Base-by-base conservation (phyloP, 2,797 vertebrate species). In the Pipistrellus nathusii region DNA sequence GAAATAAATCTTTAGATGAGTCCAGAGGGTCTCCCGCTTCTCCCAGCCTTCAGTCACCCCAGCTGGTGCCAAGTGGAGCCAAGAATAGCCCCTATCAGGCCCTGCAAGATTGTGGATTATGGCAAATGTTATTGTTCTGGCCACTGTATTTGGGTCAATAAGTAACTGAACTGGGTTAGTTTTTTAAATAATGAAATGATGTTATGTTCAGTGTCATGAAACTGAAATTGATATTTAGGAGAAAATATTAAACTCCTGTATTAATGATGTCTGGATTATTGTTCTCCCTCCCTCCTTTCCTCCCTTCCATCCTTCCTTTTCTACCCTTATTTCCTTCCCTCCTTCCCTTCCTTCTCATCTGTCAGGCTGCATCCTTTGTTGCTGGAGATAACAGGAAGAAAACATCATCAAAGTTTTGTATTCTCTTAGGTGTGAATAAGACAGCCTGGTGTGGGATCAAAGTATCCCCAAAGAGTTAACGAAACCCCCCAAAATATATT, bases 301-400 rank as follows among this genome's bases (percentile, higher is more conserved):
- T 21, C 13, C 2, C 0, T 23, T 21, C 1, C 23, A 51, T 20
- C 3, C 1, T 3, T 44, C 12, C 8, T 4, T 25, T 2, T 4
- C 0, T 2, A 27, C 12, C 1, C 7, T 13, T 27, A 1, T 12
- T 0, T 25, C 3, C 32, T 2, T 51, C 3, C 46, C 18, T 8
- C 13, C 11, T 0, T 0, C 12, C 20, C 11, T 23, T 12, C n/a
- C 23, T 94, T 5, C 8, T 55, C 6, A 48, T 30, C 62, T 38
- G 23, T 44, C 51, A 83, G 41, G 14, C 12, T 53, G 3, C 11
- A 7, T 38, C 4, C 2, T 18, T 85, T 66, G 32, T 85, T 38
- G 44, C 8, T 62, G 25, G 18, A 69, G 20, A 32, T 77, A 23
- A 93, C 0, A 48, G 27, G 27, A 55, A 90, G 41, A 12, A 83